Base-by-base conservation (phyloP, 1,140 invertebrate species). In the Pinna nobilis region DNA sequence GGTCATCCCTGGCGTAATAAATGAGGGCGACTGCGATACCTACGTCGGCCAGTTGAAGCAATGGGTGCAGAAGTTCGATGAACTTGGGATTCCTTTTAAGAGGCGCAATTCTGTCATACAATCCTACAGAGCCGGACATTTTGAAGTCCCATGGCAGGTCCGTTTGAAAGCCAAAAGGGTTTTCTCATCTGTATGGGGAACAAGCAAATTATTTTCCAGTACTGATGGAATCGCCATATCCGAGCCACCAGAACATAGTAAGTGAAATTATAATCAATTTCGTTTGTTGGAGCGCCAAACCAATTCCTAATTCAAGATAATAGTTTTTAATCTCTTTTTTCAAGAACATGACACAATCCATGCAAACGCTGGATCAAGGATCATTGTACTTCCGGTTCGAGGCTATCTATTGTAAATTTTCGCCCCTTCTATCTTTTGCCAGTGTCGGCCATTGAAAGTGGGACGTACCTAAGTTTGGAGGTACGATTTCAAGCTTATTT, bases 171-270 rank as follows among this genome's bases (percentile, higher is more conserved):
- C 73, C 18, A 82, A 78, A 47, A 44, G 37, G 20, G 73, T 80
- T 6, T 82, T 82, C 75, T 57, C 51, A 23, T 53, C 53, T 13
- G 37, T 82, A 0, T 82, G 80, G 80, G 57, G 70, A 49, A 82
- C 80, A 1, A 69, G 76, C n/a, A 82, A 82, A 44, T 49, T 82
- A n/a, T 64, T 77, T n/a, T 71, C 78, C 18, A 82, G 80, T 64
- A 57, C 78, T 53, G 80, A 82, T 44, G 80, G 57, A 1, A 44
- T 80, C 23, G 80, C 80, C 33, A 70, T 82, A 6, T 49, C 73
- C 7, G 39, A 51, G 4, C 80, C 78, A 28, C 73, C 80, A 15
- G 72, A 82, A 49, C 44, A 33, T 33, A 61, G 41, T 59, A 57
- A 23, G 5, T 18, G 39, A 33, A 20, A 57, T 23, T 32, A 20